These are phyloP conservation scores for Aurelia aurita complex sp. Pacific DNA, from an alignment of 30 jellyfish, hydroid and myxozoan species.

Conservation along the genomic window DNA sequence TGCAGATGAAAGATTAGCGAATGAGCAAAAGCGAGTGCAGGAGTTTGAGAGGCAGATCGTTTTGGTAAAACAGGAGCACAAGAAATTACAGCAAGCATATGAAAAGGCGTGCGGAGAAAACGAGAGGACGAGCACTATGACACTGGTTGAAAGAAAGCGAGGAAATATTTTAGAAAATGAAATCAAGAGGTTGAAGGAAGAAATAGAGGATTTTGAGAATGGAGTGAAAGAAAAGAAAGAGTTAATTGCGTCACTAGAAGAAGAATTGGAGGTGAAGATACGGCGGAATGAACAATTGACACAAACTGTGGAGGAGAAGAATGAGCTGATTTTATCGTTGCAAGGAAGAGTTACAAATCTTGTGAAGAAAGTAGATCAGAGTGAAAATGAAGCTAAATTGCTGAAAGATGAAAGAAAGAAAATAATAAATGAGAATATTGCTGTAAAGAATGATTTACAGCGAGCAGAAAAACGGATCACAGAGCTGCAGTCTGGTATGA, in stretches of 20 bases:
- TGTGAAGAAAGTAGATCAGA: conserved; percentile 38
- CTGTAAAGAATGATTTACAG: conserved; percentile 37
- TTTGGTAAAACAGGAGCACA: conserved; percentile 38
- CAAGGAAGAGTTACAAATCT: conserved; percentile 43
- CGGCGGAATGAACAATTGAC: conserved; percentile 31
- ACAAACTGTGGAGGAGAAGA: conserved; percentile 45
- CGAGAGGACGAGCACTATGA: conserved; percentile 21
- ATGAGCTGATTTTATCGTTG: conserved; percentile 42
- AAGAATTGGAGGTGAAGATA: conserved; percentile 44
- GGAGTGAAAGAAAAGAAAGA: conserved; percentile 38
- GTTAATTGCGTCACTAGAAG: conserved; percentile 22
- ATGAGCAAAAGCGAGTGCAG: conserved; percentile 8
- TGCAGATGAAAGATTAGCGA: conserved; percentile 7
- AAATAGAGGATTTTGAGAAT: conserved; percentile 21
- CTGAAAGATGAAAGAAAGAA: conserved; percentile 37
- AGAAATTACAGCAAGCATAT: conserved; percentile 27
- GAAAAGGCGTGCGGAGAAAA: conserved; percentile 18
- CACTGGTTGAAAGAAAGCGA: conserved; percentile 28
- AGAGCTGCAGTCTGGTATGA: conserved; percentile 23
- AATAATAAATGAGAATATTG: not conserved
- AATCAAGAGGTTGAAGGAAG: conserved; percentile 42
- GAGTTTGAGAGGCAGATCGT: conserved; percentile 24
- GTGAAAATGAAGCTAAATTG: conserved; percentile 18
- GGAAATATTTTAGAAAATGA: conserved; percentile 35
- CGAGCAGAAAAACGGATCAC: conserved; percentile 19